These are phyloP conservation scores for Spea bombifrons DNA, from an alignment of 2,113 vertebrate species.

Conservation along the genomic window DNA sequence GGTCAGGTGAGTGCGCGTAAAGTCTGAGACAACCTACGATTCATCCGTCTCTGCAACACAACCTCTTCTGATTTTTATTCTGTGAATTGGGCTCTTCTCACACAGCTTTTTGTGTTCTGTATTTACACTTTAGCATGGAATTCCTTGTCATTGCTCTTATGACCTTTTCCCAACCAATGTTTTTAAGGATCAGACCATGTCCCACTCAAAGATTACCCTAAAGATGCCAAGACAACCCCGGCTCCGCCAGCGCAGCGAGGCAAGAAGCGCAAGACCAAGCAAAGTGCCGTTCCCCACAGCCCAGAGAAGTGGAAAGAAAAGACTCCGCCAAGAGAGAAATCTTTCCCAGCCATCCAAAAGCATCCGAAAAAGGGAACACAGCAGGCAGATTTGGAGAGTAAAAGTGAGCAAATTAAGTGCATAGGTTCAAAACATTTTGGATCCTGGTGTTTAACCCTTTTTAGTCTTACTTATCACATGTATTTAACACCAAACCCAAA, in stretches of 20 bases:
- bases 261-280: conserved; percentile 25
- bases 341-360: conserved; percentile 23
- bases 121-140: too few relatives aligned
- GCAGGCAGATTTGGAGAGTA: neutral
- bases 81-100: too few relatives aligned
- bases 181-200: conserved; percentile 23
- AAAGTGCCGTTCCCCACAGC: conserved; percentile 51
- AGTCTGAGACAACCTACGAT: neutral
- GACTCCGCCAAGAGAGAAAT: conserved; percentile 50
- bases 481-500: too few relatives aligned
- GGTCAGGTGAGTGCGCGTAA: conserved; percentile 64
- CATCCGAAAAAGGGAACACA: neutral
- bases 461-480: too few relatives aligned
- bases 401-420: conserved; percentile 14
- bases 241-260: neutral
- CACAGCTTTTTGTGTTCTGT: too few relatives aligned
- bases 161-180: too few relatives aligned
- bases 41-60: neutral
- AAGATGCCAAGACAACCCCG: neutral
- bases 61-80: too few relatives aligned
- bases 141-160: too few relatives aligned
- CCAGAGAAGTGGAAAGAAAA: conserved; percentile 52
- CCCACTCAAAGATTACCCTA: neutral
- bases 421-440: neutral
- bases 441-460: too few relatives aligned